Evolutionary conservation across 1,140 invertebrate genomes (phyloP), one percentile per base, ranked within the genome.

Genomic region (Ips nitidus): DNA sequence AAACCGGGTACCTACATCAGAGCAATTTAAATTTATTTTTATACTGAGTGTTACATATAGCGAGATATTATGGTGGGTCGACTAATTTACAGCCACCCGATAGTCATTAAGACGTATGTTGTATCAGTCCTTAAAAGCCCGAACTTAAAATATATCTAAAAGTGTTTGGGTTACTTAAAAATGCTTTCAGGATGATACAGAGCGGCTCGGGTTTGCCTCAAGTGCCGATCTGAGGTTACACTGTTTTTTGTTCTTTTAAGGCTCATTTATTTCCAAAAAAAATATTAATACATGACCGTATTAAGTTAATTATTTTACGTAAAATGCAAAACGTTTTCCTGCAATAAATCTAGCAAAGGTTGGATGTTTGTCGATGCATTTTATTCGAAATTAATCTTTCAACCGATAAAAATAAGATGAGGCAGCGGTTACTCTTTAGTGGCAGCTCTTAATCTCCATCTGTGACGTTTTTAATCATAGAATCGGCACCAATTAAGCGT

Each of bases 121-220:
- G 58, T 63, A 55, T 55, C 52, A 22, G 59, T 66, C 60, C 64
- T 71, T 63, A 61, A 71, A 71, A 53, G 69, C 63, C 59, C 58
- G 47, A 71, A 58, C 66, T 69, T 69, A 75, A 76, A 76, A 76
- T 73, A 75, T 75, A 72, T 75, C 47, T 73, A 73, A 75, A 75
- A 75, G 73, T 75, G 75, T 76, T 76, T 75, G 71, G 74, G 75
- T 73, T 77, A 77, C 73, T 75, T 74, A 74, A 75, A 73, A 77
- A 74, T 69, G 74, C 74, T 76, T 76, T 76, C 74, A 76, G 71
- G 62, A 55, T 40, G 61, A 55, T 53, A 50, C 37, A 68, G 66
- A 50, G 52, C 71, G n/a, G 66, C 65, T 68, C 64, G 61, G 53
- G 69, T 67, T 70, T 38, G 61, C 47, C 50, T 64, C 70, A 47